Conservation (phyloP, 2,888 invertebrate species). For the Candidula unifasciata region DNA sequence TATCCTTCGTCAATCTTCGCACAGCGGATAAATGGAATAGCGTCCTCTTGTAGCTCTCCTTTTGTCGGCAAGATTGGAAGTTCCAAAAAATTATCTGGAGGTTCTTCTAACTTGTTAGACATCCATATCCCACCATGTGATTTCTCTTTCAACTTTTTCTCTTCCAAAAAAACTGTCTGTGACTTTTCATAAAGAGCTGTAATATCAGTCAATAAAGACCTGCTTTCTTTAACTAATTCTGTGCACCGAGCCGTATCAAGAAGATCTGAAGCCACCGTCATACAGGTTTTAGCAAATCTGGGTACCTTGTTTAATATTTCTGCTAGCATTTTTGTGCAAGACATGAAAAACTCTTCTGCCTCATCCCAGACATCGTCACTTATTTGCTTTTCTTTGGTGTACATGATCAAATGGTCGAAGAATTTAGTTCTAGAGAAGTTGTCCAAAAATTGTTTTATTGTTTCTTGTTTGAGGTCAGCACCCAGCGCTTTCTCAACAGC, state of each 20-base stretch:
- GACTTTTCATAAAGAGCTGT: neutral
- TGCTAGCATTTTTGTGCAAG: neutral
- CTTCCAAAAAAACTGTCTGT: neutral
- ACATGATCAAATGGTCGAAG: conserved; percentile 37
- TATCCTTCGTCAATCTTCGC: conserved; percentile 17
- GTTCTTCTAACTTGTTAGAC: conserved; percentile 49
- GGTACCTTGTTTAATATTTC: conserved; percentile 19
- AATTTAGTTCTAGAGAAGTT: conserved; percentile 41
- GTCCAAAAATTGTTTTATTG: too few relatives aligned
- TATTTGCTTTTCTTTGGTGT: neutral
- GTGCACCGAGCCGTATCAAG: neutral
- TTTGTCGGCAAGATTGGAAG: conserved; percentile 74
- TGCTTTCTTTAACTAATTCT: neutral
- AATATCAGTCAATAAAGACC: neutral
- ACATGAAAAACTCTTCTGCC: neutral
- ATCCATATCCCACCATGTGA: neutral
- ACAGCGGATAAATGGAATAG: conserved; percentile 80
- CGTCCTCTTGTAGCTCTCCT: conserved; percentile 70
- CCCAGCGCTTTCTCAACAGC: too few relatives aligned
- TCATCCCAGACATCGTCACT: neutral
- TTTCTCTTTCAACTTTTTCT: neutral
- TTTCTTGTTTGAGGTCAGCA: too few relatives aligned
- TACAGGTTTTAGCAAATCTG: neutral
- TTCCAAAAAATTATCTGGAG: conserved; percentile 79
- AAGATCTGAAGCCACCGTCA: neutral